These are phyloP conservation scores for Atethmia centrago DNA, from an alignment of 2,888 invertebrate species.

Conservation along the genomic window DNA sequence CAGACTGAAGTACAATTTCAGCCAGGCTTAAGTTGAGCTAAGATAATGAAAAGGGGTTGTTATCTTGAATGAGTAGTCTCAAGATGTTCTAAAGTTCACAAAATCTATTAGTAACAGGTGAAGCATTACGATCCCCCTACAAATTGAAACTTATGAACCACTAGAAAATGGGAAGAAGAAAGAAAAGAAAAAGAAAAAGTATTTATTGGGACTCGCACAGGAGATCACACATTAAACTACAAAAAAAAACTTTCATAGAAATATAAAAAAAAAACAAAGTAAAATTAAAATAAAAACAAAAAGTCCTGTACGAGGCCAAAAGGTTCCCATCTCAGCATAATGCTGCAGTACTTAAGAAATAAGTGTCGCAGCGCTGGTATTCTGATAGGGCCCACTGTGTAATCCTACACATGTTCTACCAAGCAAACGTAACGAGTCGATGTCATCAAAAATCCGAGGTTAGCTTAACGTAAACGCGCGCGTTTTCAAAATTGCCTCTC, in stretches of 20 bases:
- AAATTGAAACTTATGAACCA: constrained; percentile 56
- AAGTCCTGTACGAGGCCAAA: too few relatives aligned
- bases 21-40: background rate
- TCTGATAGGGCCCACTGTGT: too few relatives aligned
- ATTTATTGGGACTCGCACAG: too few relatives aligned
- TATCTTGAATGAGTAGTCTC: constrained; percentile 15
- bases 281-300: too few relatives aligned
- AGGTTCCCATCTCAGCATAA: too few relatives aligned
- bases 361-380: too few relatives aligned
- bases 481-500: constrained; percentile 71
- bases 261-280: too few relatives aligned
- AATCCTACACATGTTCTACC: constrained; percentile 57
- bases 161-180: constrained; percentile 57
- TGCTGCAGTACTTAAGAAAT: too few relatives aligned
- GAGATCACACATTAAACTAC: too few relatives aligned
- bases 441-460: constrained; percentile 64
- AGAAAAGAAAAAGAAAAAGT: too few relatives aligned
- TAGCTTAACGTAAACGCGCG: constrained; percentile 68
- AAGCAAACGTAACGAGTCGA: constrained; percentile 60
- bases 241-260: too few relatives aligned
- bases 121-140: constrained; percentile 24
- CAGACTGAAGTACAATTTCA: background rate
- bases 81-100: background rate
- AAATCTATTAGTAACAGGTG: constrained; percentile 5
- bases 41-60: constrained; percentile 10